Percentiles rank a stretch among this genome's conserved stretches.
phyloP scores from a whole-genome alignment of 2,113 vertebrate species.

The Platichthys flesus region DNA sequence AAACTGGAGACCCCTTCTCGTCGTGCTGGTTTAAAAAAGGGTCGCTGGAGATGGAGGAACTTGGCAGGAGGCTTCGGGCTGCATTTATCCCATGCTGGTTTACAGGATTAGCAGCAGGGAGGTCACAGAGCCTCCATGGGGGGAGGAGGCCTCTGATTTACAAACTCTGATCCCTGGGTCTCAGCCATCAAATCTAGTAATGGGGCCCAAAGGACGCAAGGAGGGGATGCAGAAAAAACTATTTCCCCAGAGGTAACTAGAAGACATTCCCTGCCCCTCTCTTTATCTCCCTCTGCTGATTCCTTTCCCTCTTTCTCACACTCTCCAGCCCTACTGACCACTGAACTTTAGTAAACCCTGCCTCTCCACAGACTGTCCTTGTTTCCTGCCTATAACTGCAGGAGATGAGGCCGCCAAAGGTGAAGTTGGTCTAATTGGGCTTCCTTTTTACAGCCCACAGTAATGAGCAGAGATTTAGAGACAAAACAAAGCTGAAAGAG shows the following conservation, averaged over 20 bases:
- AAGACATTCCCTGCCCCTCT: slow-evolving; percentile 48
- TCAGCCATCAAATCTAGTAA: slow-evolving; percentile 32
- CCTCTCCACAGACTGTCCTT: neutral
- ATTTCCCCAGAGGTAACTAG: slow-evolving; percentile 62
- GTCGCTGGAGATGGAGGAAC: slow-evolving; percentile 12
- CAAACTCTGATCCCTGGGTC: slow-evolving; percentile 45
- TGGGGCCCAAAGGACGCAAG: slow-evolving; percentile 45
- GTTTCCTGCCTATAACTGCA: slow-evolving; percentile 33
- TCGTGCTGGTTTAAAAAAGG: neutral
- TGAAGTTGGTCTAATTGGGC: slow-evolving; percentile 23
- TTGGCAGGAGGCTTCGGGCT: slow-evolving; percentile 34
- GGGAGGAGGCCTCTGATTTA: slow-evolving; percentile 54
- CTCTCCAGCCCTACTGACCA: neutral
- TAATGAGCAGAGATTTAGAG: neutral
- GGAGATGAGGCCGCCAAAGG: slow-evolving; percentile 15
- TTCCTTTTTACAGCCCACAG: neutral
- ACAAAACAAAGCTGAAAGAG: neutral
- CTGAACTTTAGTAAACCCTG: slow-evolving; percentile 52
- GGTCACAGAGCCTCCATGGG: slow-evolving; percentile 41
- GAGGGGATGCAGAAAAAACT: slow-evolving; percentile 13
- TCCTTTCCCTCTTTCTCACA: slow-evolving; percentile 33
- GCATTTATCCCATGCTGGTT: slow-evolving; percentile 43
- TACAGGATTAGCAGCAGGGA: slow-evolving; percentile 58
- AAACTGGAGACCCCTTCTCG: neutral
- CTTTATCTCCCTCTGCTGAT: slow-evolving; percentile 18